Evolutionary conservation across 2,888 invertebrate species (phyloP), one percentile per base, ranked within the genome.

Genomic region (Patella ulyssiponensis): DNA sequence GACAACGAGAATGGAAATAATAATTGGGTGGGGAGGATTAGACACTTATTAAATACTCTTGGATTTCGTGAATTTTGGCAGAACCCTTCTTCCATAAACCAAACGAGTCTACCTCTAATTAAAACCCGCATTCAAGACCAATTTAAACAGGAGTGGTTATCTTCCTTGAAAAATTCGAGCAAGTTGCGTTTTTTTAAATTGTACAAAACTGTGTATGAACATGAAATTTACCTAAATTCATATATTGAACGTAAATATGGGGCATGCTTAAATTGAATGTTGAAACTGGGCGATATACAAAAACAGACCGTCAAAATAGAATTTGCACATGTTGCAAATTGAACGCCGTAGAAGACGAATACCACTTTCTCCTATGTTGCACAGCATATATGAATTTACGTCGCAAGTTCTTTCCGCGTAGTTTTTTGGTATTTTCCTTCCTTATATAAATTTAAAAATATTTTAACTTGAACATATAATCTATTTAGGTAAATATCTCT

Each of bases 261-360:
- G 64, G 64, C 23, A 64, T 20, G 7, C 64, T 64, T 20, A n/a
- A 64, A 20, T 20, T 64, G 64, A n/a, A 20, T 64, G n/a, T 64
- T n/a, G 64, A 64, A 20, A 64, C 64, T 64, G 64, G 64, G n/a
- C n/a, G 64, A 64, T 64, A 64, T 64, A 64, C 64, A 20, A 64
- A 64, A 20, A 64, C 23, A 64, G 20, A n/a, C 23, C 64, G 64
- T 64, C 20, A 64, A 9, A 64, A 64, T 20, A 64, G 64, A 64
- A 2, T 64, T 20, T 64, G 64, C 23, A 20, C n/a, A 64, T 64
- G 64, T n/a, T 64, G 64, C 15, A 64, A 64, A 20, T 64, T 20
- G 23, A 64, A 64, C 11, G 7, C n/a, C n/a, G 23, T 64, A 9
- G 64, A 64, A 64, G 64, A 64, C 23, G 64, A 64, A 64, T 64